Percentiles rank a stretch among this genome's conserved stretches.
Conservation (phyloP, 92 coral and sea anemone genomes). For the Diadumene lineata region DNA sequence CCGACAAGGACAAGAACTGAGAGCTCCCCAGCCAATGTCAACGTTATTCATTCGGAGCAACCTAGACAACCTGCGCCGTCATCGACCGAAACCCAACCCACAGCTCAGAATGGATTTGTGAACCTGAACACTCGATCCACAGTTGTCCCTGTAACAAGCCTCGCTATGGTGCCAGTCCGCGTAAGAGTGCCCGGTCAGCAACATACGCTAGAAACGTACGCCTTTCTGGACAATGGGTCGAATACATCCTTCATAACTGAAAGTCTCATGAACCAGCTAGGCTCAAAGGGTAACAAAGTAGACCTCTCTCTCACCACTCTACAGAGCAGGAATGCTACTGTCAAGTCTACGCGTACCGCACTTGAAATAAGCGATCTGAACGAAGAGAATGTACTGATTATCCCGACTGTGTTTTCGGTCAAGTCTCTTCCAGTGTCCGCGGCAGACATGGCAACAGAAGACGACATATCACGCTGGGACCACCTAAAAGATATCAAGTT, state of each 20-base stretch:
- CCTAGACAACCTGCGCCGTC: too few species aligned
- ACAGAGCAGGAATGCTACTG: not conserved
- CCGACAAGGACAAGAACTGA: too few species aligned
- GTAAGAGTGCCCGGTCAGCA: constrained; percentile 1
- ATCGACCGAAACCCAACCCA: too few species aligned
- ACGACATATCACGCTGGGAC: too few species aligned
- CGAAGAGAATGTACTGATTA: not conserved
- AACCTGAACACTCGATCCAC: not conserved
- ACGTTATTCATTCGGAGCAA: too few species aligned
- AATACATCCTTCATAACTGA: constrained; percentile 1
- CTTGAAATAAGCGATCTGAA: constrained; percentile 8
- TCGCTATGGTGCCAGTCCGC: constrained; percentile 13
- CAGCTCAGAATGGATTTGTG: constrained; percentile 1
- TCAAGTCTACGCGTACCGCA: not conserved
- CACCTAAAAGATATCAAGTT: constrained; percentile 13
- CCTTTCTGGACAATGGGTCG: too few species aligned
- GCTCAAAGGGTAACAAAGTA: not conserved
- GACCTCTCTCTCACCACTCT: constrained; percentile 16
- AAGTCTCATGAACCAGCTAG: constrained; percentile 1
- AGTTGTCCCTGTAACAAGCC: not conserved
- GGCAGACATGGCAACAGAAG: constrained; percentile 17
- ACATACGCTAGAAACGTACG: not conserved
- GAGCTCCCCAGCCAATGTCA: too few species aligned
- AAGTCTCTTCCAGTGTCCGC: constrained; percentile 21
- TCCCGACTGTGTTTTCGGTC: constrained; percentile 6